Evolutionary conservation across 2,797 vertebrate genomes (phyloP), one percentile per base, ranked within the genome.

Genomic region (Oryzias dopingdopingensis): DNA sequence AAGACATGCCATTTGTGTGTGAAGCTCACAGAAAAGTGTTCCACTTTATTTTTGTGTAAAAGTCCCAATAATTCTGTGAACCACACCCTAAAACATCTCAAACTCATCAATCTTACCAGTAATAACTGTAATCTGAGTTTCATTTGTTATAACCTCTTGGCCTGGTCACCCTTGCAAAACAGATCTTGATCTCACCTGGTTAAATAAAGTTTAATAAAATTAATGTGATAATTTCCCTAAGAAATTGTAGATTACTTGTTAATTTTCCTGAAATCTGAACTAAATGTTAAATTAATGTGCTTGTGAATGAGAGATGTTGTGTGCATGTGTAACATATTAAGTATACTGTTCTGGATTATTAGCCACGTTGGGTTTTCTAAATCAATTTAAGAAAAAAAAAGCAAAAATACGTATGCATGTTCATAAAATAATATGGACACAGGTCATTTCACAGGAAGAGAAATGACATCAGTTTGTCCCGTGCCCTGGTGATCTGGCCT

Each of bases 291-390:
- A 47, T 67, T 78, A 32, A 66, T 57, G 59, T 79, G 71, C 76
- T 77, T 49, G 63, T 75, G 62, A 81, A 78, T 77, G 78, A 80
- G 66, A 85, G 72, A 60, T 72, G 68, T 59, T 67, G 66, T 58
- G 62, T 67, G 71, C 66, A 71, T 78, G 70, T 61, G 68, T 80
- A 76, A 62, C 52, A 62, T 69, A 61, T 56, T 29, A 42, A 54
- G 62, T 56, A 73, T 37, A 45, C 65, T 58, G 42, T 68, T 46
- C 52, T 67, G 37, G 68, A 29, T 54, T 61, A 49, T 66, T 49
- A 41, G 56, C 58, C 47, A 47, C 14, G 53, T 65, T 53, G 22
- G 40, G 50, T 17, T 54, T 52, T 62, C 14, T 50, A 24, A 41
- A 22, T 49, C 3, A 44, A 44, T 18, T 12, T 29, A 18, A 50